phyloP scores from a whole-genome alignment of 2,797 vertebrate species.

The Microchirus variegatus region DNA sequence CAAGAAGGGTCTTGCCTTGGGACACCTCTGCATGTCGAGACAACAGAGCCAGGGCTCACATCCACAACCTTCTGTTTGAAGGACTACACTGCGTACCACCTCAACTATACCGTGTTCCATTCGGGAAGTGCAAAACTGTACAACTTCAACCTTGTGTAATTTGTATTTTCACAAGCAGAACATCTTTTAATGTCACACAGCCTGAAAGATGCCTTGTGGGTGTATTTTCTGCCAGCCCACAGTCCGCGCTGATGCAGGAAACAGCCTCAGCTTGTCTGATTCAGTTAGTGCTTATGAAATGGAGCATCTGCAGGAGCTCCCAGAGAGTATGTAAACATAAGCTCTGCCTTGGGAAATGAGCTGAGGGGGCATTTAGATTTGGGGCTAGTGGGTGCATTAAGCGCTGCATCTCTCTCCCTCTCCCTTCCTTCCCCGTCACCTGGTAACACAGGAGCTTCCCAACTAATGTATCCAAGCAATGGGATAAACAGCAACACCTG shows the following conservation, averaged over 20 bases:
- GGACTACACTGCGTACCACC: no score
- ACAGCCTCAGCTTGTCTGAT: slow-evolving; percentile 63
- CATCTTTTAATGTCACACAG: no score
- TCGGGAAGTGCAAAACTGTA: no score
- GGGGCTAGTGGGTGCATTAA: slow-evolving; percentile 29
- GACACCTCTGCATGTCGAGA: no score
- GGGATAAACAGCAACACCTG: slow-evolving; percentile 62
- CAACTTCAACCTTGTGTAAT: no score
- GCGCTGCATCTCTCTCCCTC: slow-evolving; percentile 29
- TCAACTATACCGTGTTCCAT: no score
- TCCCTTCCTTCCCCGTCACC: slow-evolving; percentile 59
- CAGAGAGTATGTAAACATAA: slow-evolving; percentile 67
- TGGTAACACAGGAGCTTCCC: slow-evolving; percentile 64
- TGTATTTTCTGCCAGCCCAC: slow-evolving; percentile 7
- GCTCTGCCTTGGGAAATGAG: slow-evolving; percentile 69
- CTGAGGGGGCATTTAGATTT: slow-evolving; percentile 65
- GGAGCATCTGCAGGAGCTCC: slow-evolving; percentile 69
- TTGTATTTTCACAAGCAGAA: no score
- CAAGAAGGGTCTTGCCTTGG: no score
- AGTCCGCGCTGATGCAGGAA: slow-evolving; percentile 5
- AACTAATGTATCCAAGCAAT: slow-evolving; percentile 61
- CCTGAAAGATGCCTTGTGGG: no score
- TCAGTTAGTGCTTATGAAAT: slow-evolving; percentile 70
- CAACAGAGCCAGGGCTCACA: no score
- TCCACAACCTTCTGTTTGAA: no score